Evolutionary conservation across 2,888 invertebrate species (phyloP).

Genomic region (Hydropsyche betteni): DNA sequence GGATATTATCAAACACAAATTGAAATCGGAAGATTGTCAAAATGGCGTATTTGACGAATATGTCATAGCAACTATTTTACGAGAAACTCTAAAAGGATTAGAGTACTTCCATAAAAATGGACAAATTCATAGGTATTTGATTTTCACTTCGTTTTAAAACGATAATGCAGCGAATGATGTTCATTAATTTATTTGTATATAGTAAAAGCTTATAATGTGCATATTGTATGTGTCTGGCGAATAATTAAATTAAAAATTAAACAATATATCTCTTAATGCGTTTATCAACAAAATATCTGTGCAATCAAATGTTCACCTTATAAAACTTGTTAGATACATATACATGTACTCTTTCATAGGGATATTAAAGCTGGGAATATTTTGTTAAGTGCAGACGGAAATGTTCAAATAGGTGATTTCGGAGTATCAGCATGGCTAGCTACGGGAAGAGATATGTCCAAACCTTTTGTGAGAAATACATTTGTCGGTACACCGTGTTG

Average conservation of each 20-base stretch:
- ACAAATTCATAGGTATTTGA: slow-evolving; percentile 85
- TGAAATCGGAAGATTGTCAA: slow-evolving; percentile 89
- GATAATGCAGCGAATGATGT: background rate
- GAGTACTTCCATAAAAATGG: slow-evolving; percentile 98
- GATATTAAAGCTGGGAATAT: slow-evolving; percentile 98
- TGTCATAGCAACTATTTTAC: slow-evolving; percentile 96
- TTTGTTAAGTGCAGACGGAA: slow-evolving; percentile 95
- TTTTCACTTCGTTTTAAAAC: background rate
- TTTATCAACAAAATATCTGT: too few species aligned
- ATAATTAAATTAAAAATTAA: too few species aligned
- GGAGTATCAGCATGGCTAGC: slow-evolving; percentile 99
- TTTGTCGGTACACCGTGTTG: slow-evolving; percentile 99
- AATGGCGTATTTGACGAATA: slow-evolving; percentile 98
- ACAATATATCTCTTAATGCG: too few species aligned
- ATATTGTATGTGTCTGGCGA: too few species aligned
- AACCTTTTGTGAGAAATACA: slow-evolving; percentile 97
- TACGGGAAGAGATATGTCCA: slow-evolving; percentile 92
- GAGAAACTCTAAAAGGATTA: slow-evolving; percentile 94
- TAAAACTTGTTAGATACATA: too few species aligned
- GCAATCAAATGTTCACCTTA: too few species aligned
- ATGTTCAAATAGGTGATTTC: slow-evolving; percentile 99
- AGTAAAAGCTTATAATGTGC: too few species aligned
- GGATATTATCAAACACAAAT: slow-evolving; percentile 95
- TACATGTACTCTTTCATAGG: slow-evolving; percentile 59
- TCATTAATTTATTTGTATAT: too few species aligned